A percentile compares a stretch with the other conserved stretches of the same genome.
phyloP scores from a whole-genome alignment of 2,888 invertebrate genomes.

The Sesia apiformis region DNA sequence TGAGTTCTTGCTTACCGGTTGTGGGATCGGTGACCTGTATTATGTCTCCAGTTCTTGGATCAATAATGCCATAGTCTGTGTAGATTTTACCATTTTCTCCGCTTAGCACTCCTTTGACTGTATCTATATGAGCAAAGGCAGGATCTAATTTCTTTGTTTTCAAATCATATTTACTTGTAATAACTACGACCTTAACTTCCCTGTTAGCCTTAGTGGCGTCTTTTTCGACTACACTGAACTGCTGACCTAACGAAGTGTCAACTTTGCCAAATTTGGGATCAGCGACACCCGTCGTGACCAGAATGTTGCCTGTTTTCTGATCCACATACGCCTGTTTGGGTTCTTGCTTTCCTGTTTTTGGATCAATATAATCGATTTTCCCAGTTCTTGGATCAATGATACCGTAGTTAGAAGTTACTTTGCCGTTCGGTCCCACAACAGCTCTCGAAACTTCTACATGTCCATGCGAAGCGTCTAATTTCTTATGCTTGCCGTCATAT shows the following conservation, averaged over 20 bases:
- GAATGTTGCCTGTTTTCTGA: slow-evolving; percentile 79
- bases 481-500: slow-evolving; percentile 75
- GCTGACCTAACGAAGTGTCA: slow-evolving; percentile 79
- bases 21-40: slow-evolving; percentile 56
- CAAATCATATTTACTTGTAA: slow-evolving; percentile 76
- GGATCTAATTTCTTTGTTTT: slow-evolving; percentile 69
- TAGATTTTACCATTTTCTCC: slow-evolving; percentile 78
- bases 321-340: slow-evolving; percentile 81
- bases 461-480: slow-evolving; percentile 58
- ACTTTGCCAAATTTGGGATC: slow-evolving; percentile 80
- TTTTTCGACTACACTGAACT: slow-evolving; percentile 79
- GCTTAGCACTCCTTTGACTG: slow-evolving; percentile 61
- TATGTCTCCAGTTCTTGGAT: slow-evolving; percentile 75
- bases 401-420: slow-evolving; percentile 77
- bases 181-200: slow-evolving; percentile 73
- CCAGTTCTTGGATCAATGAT: slow-evolving; percentile 78
- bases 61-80: slow-evolving; percentile 76
- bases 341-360: slow-evolving; percentile 78
- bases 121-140: slow-evolving; percentile 65
- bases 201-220: slow-evolving; percentile 79
- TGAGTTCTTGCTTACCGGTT: slow-evolving; percentile 57
- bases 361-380: slow-evolving; percentile 76
- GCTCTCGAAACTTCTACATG: slow-evolving; percentile 76
- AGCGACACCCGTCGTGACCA: slow-evolving; percentile 75
- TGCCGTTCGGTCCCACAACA: slow-evolving; percentile 70